Conservation (phyloP, 2,113 vertebrate genomes). For the Notarius quadriscutis region DNA sequence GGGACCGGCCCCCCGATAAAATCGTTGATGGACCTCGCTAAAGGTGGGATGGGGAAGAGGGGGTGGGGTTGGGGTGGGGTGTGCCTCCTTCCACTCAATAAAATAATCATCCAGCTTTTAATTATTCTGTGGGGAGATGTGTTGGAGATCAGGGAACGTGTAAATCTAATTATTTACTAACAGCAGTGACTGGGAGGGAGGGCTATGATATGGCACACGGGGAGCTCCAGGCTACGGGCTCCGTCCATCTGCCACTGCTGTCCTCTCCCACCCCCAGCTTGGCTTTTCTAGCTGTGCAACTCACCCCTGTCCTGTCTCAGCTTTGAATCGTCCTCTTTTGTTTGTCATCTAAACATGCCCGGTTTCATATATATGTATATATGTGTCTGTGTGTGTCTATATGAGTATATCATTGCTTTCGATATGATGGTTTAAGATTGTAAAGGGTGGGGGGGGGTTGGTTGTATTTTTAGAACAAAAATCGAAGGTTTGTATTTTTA, state of each 20-base stretch:
- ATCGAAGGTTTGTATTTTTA: conserved; percentile 47
- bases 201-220: conserved; percentile 73
- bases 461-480: conserved; percentile 50
- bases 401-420: background rate
- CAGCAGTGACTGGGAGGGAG: conserved; percentile 81
- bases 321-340: conserved; percentile 9
- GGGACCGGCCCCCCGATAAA: conserved; percentile 87
- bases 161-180: conserved; percentile 95
- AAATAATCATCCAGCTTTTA: conserved; percentile 99
- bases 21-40: conserved; percentile 96
- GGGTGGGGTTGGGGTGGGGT: conserved; percentile 78
- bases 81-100: conserved; percentile 95
- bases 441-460: no score
- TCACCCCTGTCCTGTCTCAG: conserved; percentile 33
- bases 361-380: background rate
- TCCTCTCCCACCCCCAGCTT: conserved; percentile 45
- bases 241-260: conserved; percentile 79
- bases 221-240: conserved; percentile 75
- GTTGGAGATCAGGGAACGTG: conserved; percentile 89
- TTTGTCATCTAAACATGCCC: background rate
- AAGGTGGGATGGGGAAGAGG: conserved; percentile 81
- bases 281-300: conserved; percentile 31
- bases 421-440: background rate
- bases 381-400: no score
- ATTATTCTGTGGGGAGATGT: conserved; percentile 95